Evolutionary conservation across 2,113 vertebrate species (phyloP), one percentile per base, ranked within the genome.

Genomic region (Tupaia chinensis): DNA sequence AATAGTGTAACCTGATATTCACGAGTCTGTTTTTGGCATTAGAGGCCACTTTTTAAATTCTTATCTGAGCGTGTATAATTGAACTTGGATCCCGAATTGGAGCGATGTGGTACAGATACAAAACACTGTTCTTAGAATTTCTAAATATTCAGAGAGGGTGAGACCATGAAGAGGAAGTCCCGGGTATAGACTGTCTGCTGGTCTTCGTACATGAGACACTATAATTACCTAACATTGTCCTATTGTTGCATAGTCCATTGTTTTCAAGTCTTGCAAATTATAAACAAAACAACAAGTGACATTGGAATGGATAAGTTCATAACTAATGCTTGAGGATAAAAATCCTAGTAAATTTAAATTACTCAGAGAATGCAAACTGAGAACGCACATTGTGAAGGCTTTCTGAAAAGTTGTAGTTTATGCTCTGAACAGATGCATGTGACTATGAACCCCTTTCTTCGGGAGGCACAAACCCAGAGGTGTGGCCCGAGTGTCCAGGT

Each of bases 341-440:
- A 13, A 85, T 65, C 44, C 29, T 95, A 87, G 76, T 83, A 96
- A 79, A 89, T 19, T 81, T 56, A 86, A 76, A 63, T 87, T 54
- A 53, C 54, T 93, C 17, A 60, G 25, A 44, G 60, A 92, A 83
- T 76, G 69, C 8, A 27, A 23, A 77, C 65, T 84, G 44, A 44
- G 44, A 44, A 44, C 5, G 44, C 44, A 44, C 44, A 44, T 44
- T 44, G 44, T 44, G 44, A 83, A 74, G 61, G 20, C 34, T 16
- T 29, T 65, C 13, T 78, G 34, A 63, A 58, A 65, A 93, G 34
- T 34, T 61, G 12, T 44, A 19, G 0, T 92, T 78, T 82, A 76
- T 9, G 13, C 3, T 83, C 14, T 72, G 44, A 83, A 20, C 12
- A 61, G 61, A 9, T 60, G 17, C 16, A 1, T 12, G 1, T 4